Conservation (phyloP, 1,140 invertebrate genomes). For the Saccostrea cuccullata region DNA sequence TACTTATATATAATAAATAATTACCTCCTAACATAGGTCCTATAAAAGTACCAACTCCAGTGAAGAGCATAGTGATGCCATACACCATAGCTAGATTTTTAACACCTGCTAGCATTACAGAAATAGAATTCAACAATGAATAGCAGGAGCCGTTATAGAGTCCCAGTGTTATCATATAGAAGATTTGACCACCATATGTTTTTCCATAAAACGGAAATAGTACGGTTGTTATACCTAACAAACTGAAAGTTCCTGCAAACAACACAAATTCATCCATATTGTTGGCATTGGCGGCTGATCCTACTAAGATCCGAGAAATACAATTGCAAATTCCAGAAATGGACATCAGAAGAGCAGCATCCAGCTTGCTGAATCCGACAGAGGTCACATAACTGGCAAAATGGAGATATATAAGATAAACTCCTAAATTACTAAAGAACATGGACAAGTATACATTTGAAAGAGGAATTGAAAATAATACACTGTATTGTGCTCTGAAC, state of each 20-base stretch:
- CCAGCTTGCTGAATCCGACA: background rate
- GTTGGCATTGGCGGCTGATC: conserved; percentile 1
- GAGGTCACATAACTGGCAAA: background rate
- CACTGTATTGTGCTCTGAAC: background rate
- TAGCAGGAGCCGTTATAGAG: conserved; percentile 33
- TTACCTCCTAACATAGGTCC: conserved; percentile 39
- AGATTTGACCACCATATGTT: conserved; percentile 26
- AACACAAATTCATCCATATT: conserved; percentile 38
- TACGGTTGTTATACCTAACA: background rate
- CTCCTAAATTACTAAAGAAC: background rate
- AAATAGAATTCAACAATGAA: conserved; percentile 22
- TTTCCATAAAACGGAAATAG: conserved; percentile 35
- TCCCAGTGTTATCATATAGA: conserved; percentile 29
- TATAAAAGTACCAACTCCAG: conserved; percentile 16
- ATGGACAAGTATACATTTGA: background rate
- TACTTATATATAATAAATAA: too few species aligned
- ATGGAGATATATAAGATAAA: conserved; percentile 25
- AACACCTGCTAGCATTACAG: conserved; percentile 13
- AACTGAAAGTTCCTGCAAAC: conserved; percentile 37
- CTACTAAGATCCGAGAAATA: conserved; percentile 21
- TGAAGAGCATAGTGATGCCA: conserved; percentile 41
- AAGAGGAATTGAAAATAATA: background rate
- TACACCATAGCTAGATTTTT: conserved; percentile 32
- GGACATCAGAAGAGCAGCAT: background rate
- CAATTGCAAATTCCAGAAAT: background rate